Evolutionary conservation across 2,888 invertebrate species (phyloP), one percentile per base, ranked within the genome.

Genomic region (Meghimatium bilineatum): DNA sequence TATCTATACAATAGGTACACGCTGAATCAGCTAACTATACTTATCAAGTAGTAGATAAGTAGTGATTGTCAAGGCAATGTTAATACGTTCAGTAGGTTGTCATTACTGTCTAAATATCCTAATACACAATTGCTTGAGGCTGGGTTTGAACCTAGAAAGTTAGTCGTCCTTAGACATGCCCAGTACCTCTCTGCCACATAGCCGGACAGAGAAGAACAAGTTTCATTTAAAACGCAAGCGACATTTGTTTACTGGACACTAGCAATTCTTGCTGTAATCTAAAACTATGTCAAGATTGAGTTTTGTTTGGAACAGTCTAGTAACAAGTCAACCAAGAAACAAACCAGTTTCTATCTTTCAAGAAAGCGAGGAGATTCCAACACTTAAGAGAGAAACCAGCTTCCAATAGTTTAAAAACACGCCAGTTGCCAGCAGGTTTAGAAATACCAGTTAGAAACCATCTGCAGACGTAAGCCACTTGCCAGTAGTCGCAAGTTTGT

Each of bases 401-500:
- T 20, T 56, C 72, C 32, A 74, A 52, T 29, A 49, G 52, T 49
- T 32, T 32, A 52, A 29, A 52, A 74, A 74, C 29, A 74, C 5
- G 10, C 52, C 74, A 74, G 74, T 20, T 74, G 49, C 52, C 32
- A 32, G 52, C 32, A 49, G 74, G 32, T 74, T 74, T 32, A 14
- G 74, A 74, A 49, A 74, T n/a, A 49, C 32, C 49, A 49, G 52
- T 49, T 29, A 32, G 44, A n/a, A 74, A 38, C 52, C 32, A 52
- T 52, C 20, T 52, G 29, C 52, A 74, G 74, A 74, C 49, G 74
- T 52, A 52, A 52, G 32, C 74, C 74, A 74, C 52, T 52, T 74
- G n/a, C 74, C 32, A 34, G 74, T 32, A 52, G 49, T 74, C 52
- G 52, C 52, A 74, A 34, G 52, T 52, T 52, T 74, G 74, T 74